phyloP scores from a whole-genome alignment of 2,888 invertebrate genomes.

The Calameuta pallipes region DNA sequence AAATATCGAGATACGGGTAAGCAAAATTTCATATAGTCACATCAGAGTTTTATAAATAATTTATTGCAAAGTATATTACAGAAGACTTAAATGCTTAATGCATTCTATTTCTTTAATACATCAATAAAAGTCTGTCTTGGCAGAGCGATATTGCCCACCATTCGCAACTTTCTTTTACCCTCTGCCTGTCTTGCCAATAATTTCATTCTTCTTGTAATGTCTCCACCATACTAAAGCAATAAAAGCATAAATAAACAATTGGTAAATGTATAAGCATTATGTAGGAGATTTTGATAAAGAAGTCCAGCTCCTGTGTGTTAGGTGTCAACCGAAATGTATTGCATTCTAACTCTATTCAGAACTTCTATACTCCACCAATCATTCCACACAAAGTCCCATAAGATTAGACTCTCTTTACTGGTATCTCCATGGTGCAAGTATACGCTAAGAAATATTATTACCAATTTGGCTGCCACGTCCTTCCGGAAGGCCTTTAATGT shows the following conservation, averaged over 20 bases:
- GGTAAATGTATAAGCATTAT: background rate
- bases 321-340: background rate
- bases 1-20: background rate
- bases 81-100: background rate
- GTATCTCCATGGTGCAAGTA: background rate
- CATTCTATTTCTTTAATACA: slow-evolving; percentile 79
- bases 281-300: background rate
- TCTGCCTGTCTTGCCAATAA: slow-evolving; percentile 89
- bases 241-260: slow-evolving; percentile 11
- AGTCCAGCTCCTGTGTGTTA: background rate
- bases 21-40: background rate
- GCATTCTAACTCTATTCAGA: background rate
- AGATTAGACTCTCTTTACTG: background rate
- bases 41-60: background rate
- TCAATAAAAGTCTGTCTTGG: slow-evolving; percentile 95
- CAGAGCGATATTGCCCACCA: slow-evolving; percentile 90
- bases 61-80: background rate
- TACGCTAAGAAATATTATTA: slow-evolving; percentile 63
- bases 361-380: background rate
- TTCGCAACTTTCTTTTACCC: slow-evolving; percentile 93
- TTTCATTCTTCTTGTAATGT: slow-evolving; percentile 89
- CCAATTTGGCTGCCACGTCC: slow-evolving; percentile 94
- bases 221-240: slow-evolving; percentile 85
- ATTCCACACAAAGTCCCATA: background rate
- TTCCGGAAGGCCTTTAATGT: slow-evolving; percentile 88